Percentiles rank a stretch among this genome's conserved stretches.
Evolutionary conservation across 2,888 invertebrate species (phyloP).

Genomic region (Lepidochrysops patricia): DNA sequence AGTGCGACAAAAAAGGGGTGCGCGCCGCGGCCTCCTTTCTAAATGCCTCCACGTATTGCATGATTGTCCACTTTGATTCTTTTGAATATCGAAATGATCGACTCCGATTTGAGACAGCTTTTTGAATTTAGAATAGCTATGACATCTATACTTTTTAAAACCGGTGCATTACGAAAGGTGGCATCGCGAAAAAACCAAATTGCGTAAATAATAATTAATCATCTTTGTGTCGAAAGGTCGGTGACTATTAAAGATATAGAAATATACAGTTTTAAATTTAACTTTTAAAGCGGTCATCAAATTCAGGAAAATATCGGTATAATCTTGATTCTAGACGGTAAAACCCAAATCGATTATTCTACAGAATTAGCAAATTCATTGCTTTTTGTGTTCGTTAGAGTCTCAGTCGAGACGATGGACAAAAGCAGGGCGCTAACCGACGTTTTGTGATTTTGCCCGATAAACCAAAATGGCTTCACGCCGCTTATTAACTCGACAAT

Average conservation of each 20-base stretch:
- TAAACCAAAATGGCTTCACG: slow-evolving; percentile 58
- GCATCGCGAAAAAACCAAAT: background rate
- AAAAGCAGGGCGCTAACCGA: slow-evolving; percentile 43
- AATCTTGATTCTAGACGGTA: background rate
- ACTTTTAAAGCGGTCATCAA: background rate
- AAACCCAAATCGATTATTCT: background rate
- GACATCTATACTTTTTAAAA: background rate
- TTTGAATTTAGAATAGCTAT: slow-evolving; percentile 6
- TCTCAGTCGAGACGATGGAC: background rate
- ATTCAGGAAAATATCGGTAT: background rate
- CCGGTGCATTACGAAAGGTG: background rate
- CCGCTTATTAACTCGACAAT: slow-evolving; percentile 17
- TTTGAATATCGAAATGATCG: slow-evolving; percentile 17
- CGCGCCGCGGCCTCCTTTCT: slow-evolving; percentile 37
- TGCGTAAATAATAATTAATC: background rate
- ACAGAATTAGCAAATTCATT: background rate
- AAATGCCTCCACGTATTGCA: slow-evolving; percentile 51
- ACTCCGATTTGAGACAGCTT: background rate
- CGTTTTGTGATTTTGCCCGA: slow-evolving; percentile 49
- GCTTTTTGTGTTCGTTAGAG: background rate
- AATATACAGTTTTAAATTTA: background rate
- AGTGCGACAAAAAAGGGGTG: slow-evolving; percentile 36
- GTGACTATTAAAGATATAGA: background rate
- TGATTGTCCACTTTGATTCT: slow-evolving; percentile 37
- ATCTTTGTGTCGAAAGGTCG: background rate